Base-by-base conservation (phyloP, 1,140 invertebrate genomes). In the Drosophila miranda region DNA sequence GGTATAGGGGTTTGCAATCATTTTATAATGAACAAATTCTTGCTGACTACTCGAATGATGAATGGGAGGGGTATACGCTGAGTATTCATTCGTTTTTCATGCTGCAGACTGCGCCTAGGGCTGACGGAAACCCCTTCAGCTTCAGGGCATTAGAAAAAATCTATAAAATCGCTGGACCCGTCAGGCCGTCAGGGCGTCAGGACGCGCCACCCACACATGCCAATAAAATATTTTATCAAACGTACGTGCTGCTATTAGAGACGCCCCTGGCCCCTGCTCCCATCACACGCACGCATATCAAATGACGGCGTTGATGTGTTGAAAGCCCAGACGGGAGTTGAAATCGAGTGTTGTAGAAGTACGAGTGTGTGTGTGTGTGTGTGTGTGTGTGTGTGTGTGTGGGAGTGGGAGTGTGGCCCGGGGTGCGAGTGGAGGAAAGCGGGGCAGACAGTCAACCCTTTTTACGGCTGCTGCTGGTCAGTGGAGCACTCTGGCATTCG, bases 211-310 rank as follows among this genome's bases (percentile, higher is more conserved):
- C 41, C 68, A 77, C 71, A 80, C 81, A 84, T 84, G 78, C 82
- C 83, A 87, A 87, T 87, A 87, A 87, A 87, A 87, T 87, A 87
- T 87, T 87, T 87, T 87, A 87, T 87, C 83, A 87, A 76, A 66
- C 71, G 82, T 78, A 87, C 82, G 82, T 87, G 82, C 77, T 78
- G 83, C 82, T 87, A 87, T 87, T 87, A 87, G 83, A 57, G 51
- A 49, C 70, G 53, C 42, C 63, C 55, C 11, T 23, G 45, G 46
- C 53, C 2, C 13, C 64, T 41, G 11, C 7, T 42, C 42, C 71
- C 62, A 46, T 75, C 72, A 61, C 77, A 75, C 78, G 82, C 74
- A 81, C 81, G 81, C 81, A 86, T 86, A 78, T 82, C 78, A 87
- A 87, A 87, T 87, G 81, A 87, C 74, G 73, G 78, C 70, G 82